phyloP scores from a whole-genome alignment of 2,113 vertebrate genomes.

The Osmerus mordax region DNA sequence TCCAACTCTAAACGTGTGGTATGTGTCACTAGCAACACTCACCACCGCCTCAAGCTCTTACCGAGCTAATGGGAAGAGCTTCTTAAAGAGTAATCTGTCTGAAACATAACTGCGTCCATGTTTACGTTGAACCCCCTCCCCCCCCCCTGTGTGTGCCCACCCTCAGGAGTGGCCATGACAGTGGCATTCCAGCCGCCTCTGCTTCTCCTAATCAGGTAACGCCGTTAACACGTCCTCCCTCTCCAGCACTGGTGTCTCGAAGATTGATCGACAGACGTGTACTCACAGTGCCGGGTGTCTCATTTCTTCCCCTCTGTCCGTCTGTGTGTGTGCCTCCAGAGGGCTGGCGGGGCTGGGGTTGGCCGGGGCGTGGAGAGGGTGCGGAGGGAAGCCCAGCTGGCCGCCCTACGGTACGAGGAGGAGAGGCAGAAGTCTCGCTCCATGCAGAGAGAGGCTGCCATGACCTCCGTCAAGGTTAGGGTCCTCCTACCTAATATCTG shows the following conservation, averaged over 20 bases:
- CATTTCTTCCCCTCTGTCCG: not conserved
- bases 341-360: slow-evolving; percentile 55
- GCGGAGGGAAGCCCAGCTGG: slow-evolving; percentile 88
- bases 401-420: slow-evolving; percentile 87
- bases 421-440: slow-evolving; percentile 82
- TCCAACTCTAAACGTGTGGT: no score
- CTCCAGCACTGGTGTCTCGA: not conserved
- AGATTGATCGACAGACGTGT: not conserved
- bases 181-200: slow-evolving; percentile 36
- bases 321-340: not conserved
- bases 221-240: not conserved
- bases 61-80: no score
- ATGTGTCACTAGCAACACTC: no score
- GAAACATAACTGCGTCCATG: not conserved
- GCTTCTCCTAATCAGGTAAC: slow-evolving; percentile 64
- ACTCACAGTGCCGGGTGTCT: not conserved
- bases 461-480: slow-evolving; percentile 78
- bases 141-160: not conserved
- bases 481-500: not conserved
- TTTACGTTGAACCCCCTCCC: not conserved
- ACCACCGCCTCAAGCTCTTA: no score
- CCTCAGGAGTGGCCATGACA: slow-evolving; percentile 57
- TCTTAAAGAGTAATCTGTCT: not conserved
- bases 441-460: slow-evolving; percentile 74
- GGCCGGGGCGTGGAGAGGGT: slow-evolving; percentile 75